Conservation (phyloP, 2,888 invertebrate genomes). For the Plagodis dolabraria region DNA sequence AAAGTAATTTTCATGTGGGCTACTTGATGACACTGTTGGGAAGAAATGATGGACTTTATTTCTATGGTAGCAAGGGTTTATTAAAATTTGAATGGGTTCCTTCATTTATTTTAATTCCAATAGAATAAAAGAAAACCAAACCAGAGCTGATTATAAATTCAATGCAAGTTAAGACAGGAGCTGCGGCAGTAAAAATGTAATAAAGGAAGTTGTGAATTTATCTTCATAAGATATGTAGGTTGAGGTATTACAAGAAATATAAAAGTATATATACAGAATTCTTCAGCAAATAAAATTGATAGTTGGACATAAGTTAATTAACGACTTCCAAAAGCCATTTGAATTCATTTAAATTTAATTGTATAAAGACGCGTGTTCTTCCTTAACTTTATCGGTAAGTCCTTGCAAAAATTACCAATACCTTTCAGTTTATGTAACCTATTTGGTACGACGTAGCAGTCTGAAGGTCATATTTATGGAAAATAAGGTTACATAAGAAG, state of each 20-base stretch:
- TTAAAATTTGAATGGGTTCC: no score
- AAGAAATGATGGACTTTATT: no score
- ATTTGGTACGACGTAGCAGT: conserved; percentile 29
- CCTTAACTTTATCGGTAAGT: no score
- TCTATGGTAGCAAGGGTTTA: no score
- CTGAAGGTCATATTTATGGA: conserved; percentile 50
- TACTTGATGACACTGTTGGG: no score
- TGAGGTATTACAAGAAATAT: conserved; percentile 2
- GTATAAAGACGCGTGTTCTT: not conserved
- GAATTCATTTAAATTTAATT: not conserved
- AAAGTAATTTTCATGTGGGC: no score
- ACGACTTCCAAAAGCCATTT: not conserved
- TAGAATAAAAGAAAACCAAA: not conserved
- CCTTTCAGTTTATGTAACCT: conserved; percentile 32
- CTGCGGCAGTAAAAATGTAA: conserved; percentile 10
- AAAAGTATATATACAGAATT: not conserved
- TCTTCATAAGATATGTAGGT: conserved; percentile 18
- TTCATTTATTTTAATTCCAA: not conserved
- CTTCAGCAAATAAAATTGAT: no score
- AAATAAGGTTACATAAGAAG: conserved; percentile 56
- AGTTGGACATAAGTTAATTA: no score
- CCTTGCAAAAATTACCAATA: not conserved
- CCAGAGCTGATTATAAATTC: conserved; percentile 5
- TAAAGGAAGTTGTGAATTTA: conserved; percentile 15
- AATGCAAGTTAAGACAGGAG: conserved; percentile 12